Evolutionary conservation across 2,113 vertebrate genomes (phyloP).

Genomic region (Trogon melanurus): DNA sequence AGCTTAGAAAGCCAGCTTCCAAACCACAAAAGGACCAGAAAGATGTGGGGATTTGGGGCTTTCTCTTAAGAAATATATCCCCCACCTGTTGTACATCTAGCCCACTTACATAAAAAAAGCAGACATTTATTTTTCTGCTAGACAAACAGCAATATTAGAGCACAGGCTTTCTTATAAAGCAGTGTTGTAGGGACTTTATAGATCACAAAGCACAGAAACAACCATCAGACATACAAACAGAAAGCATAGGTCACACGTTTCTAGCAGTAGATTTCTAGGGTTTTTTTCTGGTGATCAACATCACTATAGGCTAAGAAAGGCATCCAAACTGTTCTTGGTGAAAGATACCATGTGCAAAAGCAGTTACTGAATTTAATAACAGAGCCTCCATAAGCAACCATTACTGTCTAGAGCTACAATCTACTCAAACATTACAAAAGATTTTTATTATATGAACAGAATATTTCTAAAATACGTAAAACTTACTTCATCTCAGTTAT

Average conservation of each 20-base stretch:
- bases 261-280: neutral
- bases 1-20: neutral
- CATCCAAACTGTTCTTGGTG: neutral
- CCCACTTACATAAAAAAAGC: neutral
- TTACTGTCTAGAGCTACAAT: neutral
- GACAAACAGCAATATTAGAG: neutral
- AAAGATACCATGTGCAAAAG: neutral
- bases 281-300: neutral
- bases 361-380: neutral
- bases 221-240: neutral
- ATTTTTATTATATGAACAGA: neutral
- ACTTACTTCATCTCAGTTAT: neutral
- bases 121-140: neutral
- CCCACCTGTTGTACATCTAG: neutral
- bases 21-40: neutral
- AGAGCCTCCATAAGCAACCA: neutral
- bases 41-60: neutral
- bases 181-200: neutral
- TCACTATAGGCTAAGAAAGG: neutral
- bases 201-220: neutral
- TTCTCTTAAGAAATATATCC: neutral
- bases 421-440: neutral
- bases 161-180: neutral
- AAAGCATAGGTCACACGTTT: neutral
- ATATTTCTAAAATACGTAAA: neutral